Evolutionary conservation across 1,140 invertebrate species (phyloP).

Genomic region (Lordiphosa stackelbergi): DNA sequence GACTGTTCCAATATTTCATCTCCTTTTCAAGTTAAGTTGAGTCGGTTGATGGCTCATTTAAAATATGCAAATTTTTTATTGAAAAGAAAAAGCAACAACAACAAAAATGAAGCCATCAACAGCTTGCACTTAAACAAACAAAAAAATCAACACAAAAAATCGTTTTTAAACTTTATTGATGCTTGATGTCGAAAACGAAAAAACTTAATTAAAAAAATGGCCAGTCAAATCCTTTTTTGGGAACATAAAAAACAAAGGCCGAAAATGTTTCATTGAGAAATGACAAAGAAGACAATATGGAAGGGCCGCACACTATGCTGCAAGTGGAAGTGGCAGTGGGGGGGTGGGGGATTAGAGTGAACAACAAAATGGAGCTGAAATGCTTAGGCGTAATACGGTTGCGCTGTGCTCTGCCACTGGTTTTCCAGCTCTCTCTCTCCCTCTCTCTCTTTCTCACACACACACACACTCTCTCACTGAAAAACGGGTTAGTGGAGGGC

Average conservation of each 20-base stretch:
- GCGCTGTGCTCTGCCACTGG: conserved; percentile 62
- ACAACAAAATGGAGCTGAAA: conserved; percentile 43
- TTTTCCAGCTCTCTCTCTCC: conserved; percentile 34
- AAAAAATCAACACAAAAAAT: conserved; percentile 25
- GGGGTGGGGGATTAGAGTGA: too few relatives aligned
- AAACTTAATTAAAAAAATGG: conserved; percentile 63
- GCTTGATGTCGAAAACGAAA: conserved; percentile 61
- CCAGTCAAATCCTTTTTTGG: conserved; percentile 55
- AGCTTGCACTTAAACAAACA: conserved; percentile 40
- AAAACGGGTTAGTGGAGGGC: conserved; percentile 44
- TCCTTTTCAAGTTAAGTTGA: conserved; percentile 21
- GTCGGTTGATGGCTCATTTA: conserved; percentile 51
- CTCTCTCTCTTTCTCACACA: conserved; percentile 7
- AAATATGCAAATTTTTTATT: conserved; percentile 59
- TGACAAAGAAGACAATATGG: conserved; percentile 26
- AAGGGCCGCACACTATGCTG: conserved; percentile 30
- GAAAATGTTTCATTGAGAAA: conserved; percentile 61
- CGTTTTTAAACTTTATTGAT: conserved; percentile 69
- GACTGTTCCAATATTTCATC: conserved; percentile 16
- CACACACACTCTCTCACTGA: conserved; percentile 9
- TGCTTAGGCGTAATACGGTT: conserved; percentile 48
- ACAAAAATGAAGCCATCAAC: conserved; percentile 62
- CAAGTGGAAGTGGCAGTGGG: too few relatives aligned
- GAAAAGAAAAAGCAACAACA: conserved; percentile 21
- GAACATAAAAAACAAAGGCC: conserved; percentile 57